Base-by-base conservation (phyloP, 2,888 invertebrate species). In the Ypsolopha sequella region DNA sequence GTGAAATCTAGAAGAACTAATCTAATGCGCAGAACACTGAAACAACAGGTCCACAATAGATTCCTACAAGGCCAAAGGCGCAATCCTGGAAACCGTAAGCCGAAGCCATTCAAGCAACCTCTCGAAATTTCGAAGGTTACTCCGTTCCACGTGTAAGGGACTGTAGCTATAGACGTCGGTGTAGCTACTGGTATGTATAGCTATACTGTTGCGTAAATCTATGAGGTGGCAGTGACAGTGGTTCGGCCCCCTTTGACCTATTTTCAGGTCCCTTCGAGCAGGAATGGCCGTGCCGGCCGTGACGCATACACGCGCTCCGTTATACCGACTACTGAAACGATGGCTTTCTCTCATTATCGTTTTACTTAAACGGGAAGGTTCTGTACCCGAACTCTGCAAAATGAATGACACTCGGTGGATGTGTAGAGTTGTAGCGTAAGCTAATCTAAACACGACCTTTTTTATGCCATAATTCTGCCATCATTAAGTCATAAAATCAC, bases 231-330 rank as follows among this genome's bases (percentile, higher is more conserved):
- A 80, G 80, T 79, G 81, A 81, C 81, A 81, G 79, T 80, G 81
- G 76, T 65, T 24, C 24, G 75, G 78, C 82, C 84, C 79, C 75
- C 71, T 73, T 73, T 82, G 84, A 84, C 84, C 84, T 78, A 85
- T 76, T 78, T 84, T 71, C 76, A 62, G 68, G 71, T 73, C 74
- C 80, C 77, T 77, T 72, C 64, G 73, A 66, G 64, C 69, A 70
- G 69, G 6, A 11, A 7, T 9, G 67, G 65, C 61, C 62, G 66
- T 10, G 24, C 36, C 9, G 67, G 65, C 61, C 62, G 66, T 80
- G 80, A 82, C 80, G 81, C 75, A 79, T 76, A 64, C 70, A 64
- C 61, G 67, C 66, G 59, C 57, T 53, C 53, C 13, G 13, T n/a
- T 7, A 8, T 24, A 14, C 14, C 9, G 9, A 34, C 41, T 14